Conservation (phyloP, 1,140 invertebrate genomes). For the Drosophila setifemur region DNA sequence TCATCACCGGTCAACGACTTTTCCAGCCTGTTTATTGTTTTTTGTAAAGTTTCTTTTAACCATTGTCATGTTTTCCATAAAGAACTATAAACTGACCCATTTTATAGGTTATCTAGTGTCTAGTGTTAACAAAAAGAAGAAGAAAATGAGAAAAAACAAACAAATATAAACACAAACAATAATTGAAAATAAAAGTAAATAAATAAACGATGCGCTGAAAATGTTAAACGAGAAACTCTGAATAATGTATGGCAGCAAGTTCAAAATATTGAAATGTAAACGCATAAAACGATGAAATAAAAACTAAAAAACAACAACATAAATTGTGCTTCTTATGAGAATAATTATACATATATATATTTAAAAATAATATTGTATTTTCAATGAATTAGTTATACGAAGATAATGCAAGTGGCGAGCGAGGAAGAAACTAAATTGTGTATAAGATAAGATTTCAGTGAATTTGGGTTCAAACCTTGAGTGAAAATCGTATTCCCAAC, state of each 20-base stretch:
- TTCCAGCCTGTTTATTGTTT: constrained; percentile 35
- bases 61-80: constrained; percentile 34
- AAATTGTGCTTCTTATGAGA: constrained; percentile 78
- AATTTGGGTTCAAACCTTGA: constrained; percentile 40
- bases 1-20: constrained; percentile 8
- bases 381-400: constrained; percentile 64
- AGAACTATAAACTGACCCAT: constrained; percentile 44
- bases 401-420: constrained; percentile 9
- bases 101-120: constrained; percentile 67
- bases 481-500: constrained; percentile 39
- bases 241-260: constrained; percentile 54
- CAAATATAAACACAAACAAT: constrained; percentile 22
- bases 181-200: constrained; percentile 28
- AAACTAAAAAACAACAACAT: constrained; percentile 32
- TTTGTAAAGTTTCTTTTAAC: constrained; percentile 34
- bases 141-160: too few species aligned
- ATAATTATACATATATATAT: constrained; percentile 48
- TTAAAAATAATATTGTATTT: constrained; percentile 59
- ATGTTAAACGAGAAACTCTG: constrained; percentile 35
- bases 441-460: constrained; percentile 18
- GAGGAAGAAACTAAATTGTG: constrained; percentile 29
- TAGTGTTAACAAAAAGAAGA: constrained; percentile 64
- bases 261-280: constrained; percentile 73
- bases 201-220: constrained; percentile 32
- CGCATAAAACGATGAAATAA: constrained; percentile 67